Percentiles rank a stretch among this genome's conserved stretches.
phyloP scores from a whole-genome alignment of 2,797 vertebrate species.

The Hydrocynus forskahlii region DNA sequence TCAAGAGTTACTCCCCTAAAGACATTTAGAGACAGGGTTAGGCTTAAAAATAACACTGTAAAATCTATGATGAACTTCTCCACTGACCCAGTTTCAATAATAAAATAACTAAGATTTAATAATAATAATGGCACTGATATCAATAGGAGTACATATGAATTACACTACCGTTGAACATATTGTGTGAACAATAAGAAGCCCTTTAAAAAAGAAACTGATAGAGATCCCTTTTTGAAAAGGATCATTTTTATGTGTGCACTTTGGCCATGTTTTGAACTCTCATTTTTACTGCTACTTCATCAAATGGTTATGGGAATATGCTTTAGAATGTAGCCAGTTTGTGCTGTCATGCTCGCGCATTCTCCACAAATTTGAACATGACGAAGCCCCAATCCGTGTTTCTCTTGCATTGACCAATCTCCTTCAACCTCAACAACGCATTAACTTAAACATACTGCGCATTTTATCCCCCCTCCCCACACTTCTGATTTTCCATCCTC shows the following conservation, averaged over 20 bases:
- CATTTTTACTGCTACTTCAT: slow-evolving; percentile 1
- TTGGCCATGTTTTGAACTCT: not conserved
- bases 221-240: slow-evolving; percentile 40
- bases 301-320: slow-evolving; percentile 24
- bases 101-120: slow-evolving; percentile 49
- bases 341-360: slow-evolving; percentile 8
- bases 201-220: slow-evolving; percentile 38
- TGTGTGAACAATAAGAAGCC: slow-evolving; percentile 33
- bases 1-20: slow-evolving; percentile 53
- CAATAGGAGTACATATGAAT: slow-evolving; percentile 49
- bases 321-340: slow-evolving; percentile 15
- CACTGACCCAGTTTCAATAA: slow-evolving; percentile 39
- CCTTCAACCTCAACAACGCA: not conserved
- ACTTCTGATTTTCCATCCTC: slow-evolving; percentile 6
- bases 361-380: slow-evolving; percentile 22
- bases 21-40: slow-evolving; percentile 58
- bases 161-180: slow-evolving; percentile 51
- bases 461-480: slow-evolving; percentile 36
- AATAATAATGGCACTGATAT: slow-evolving; percentile 59
- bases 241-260: not conserved
- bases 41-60: slow-evolving; percentile 51
- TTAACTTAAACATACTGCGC: not conserved
- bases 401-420: not conserved
- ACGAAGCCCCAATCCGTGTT: not conserved
- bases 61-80: slow-evolving; percentile 49